These are phyloP conservation scores for Hydriomena furcata DNA, from an alignment of 2,888 invertebrate species.

Conservation along the genomic window DNA sequence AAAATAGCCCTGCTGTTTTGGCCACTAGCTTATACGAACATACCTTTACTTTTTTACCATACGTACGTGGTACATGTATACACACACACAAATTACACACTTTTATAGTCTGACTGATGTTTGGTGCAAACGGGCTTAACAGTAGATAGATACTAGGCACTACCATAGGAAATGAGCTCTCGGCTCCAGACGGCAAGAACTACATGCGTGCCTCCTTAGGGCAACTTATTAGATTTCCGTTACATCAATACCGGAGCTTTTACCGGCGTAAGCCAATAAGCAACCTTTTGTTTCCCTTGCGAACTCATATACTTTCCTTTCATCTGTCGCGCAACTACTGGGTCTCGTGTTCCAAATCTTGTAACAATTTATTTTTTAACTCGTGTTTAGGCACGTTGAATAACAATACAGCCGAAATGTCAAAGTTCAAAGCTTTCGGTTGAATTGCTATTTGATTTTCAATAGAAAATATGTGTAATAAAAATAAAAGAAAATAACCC, in stretches of 20 bases:
- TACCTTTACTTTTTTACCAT: too few species aligned
- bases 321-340: slow-evolving; percentile 22
- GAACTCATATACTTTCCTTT: slow-evolving; percentile 35
- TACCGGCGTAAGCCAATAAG: slow-evolving; percentile 57
- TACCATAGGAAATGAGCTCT: slow-evolving; percentile 30
- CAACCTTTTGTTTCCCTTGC: slow-evolving; percentile 39
- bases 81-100: too few species aligned
- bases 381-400: slow-evolving; percentile 2
- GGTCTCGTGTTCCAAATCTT: slow-evolving; percentile 33
- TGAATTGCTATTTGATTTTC: neutral
- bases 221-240: slow-evolving; percentile 56
- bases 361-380: slow-evolving; percentile 23
- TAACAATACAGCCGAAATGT: too few species aligned
- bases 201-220: slow-evolving; percentile 20
- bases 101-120: too few species aligned
- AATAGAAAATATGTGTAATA: too few species aligned
- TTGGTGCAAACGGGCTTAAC: too few species aligned
- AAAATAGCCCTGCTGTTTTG: too few species aligned
- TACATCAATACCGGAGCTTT: slow-evolving; percentile 52
- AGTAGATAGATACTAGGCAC: slow-evolving; percentile 24
- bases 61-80: too few species aligned
- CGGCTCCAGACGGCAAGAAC: slow-evolving; percentile 11
- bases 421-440: slow-evolving; percentile 5
- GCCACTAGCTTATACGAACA: too few species aligned
- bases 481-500: too few species aligned